These are phyloP conservation scores for Chelonus insularis DNA, from an alignment of 1,140 invertebrate species.

Conservation along the genomic window DNA sequence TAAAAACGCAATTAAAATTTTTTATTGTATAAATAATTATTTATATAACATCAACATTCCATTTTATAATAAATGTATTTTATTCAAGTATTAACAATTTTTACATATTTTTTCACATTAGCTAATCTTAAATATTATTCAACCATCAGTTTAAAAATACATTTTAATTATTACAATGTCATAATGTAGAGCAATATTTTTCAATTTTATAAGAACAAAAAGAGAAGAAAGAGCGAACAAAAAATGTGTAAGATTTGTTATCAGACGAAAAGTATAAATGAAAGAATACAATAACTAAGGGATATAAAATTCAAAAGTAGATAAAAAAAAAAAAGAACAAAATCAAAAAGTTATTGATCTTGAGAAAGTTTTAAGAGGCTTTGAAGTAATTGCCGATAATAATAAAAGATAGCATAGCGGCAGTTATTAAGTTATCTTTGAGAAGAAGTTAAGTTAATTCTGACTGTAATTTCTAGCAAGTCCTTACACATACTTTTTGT, in stretches of 20 bases:
- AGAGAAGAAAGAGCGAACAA: not conserved
- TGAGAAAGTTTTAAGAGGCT: too few relatives aligned
- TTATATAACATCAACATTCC: constrained; percentile 54
- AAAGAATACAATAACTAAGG: too few relatives aligned
- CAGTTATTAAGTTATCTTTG: not conserved
- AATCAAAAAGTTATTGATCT: too few relatives aligned
- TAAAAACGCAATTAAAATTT: too few relatives aligned
- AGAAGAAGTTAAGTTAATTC: not conserved
- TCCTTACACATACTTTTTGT: not conserved
- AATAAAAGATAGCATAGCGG: not conserved
- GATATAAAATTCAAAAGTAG: too few relatives aligned
- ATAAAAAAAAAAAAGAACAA: too few relatives aligned
- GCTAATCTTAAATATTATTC: constrained; percentile 50
- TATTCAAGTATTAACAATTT: constrained; percentile 39
- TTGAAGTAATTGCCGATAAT: too few relatives aligned
- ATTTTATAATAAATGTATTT: constrained; percentile 53
- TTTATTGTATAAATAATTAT: too few relatives aligned
- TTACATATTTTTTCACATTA: constrained; percentile 18
- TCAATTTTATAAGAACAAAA: not conserved
- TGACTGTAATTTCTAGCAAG: constrained; percentile 1
- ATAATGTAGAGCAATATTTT: not conserved
- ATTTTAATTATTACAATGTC: constrained; percentile 9
- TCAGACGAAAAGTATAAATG: too few relatives aligned
- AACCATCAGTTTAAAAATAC: constrained; percentile 42
- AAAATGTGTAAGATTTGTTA: too few relatives aligned